Base-by-base conservation (phyloP, 2,888 invertebrate species). In the Sphaerophoria taeniata region DNA sequence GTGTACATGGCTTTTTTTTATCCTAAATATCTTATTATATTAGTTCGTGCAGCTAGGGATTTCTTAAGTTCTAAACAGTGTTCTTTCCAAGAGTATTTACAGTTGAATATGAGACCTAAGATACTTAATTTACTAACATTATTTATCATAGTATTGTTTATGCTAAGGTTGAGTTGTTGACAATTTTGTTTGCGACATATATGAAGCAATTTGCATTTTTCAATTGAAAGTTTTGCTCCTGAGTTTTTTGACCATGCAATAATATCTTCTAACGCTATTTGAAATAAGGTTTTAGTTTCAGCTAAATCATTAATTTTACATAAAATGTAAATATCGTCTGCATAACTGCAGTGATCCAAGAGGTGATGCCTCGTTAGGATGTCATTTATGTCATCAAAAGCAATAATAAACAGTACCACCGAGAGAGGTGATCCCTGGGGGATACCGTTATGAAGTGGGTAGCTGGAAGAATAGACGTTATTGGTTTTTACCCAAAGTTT, bases 361-460 rank as follows among this genome's bases (percentile, higher is more conserved):
- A n/a, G 55, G 3, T 56, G 6, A 34, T 56, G n/a, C 3, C 34
- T 56, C 3, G 0, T 34, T 34, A 56, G 7, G 5, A 56, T 34
- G n/a, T 14, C n/a, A 16, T 56, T 56, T 7, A 56, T 56, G n/a
- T 56, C 55, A 56, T 56, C 34, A 11, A 56, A 56, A 7, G 7
- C 56, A 56, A 56, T 36, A 56, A 34, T 34, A 56, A 56, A 34
- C 2, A 56, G 24, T 53, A 53, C n/a, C n/a, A 51, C 51, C 51
- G 51, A 51, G 31, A 51, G 51, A 3, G 31, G 9, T 51, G 31
- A 51, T 51, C 24, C 31, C 51, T 31, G 51, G 51, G 11, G 24
- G 11, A 55, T 55, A 55, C 55, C 12, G 55, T 55, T 55, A 34
- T 55, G n/a, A 33, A 55, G 55, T 34, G 34, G 55, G 14, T 34